These are phyloP conservation scores for Paramormyrops kingsleyae DNA, from an alignment of 2,113 vertebrate species.

Conservation along the genomic window DNA sequence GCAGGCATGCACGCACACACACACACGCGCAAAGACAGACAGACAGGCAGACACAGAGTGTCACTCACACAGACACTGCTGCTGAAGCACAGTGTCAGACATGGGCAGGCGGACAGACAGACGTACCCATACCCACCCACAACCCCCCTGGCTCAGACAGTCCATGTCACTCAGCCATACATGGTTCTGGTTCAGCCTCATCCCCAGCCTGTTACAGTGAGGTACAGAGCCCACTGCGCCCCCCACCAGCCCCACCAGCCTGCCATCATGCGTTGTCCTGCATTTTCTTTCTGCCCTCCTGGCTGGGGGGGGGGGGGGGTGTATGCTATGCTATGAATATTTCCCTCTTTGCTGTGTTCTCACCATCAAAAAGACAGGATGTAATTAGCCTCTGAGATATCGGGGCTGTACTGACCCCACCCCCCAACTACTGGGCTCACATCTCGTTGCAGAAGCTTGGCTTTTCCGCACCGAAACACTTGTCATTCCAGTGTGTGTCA, in stretches of 20 bases:
- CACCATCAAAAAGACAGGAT: not conserved
- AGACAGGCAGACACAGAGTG: not conserved
- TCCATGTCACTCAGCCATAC: not conserved
- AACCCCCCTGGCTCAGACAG: not conserved
- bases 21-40: not conserved
- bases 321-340: not conserved
- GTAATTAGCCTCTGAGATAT: not conserved
- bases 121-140: not conserved
- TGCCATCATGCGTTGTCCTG: constrained; percentile 35
- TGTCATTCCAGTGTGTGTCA: not conserved
- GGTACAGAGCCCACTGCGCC: not conserved
- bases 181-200: not conserved
- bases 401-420: not conserved
- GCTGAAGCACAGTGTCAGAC: not conserved
- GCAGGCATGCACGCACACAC: not conserved
- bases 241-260: constrained; percentile 35
- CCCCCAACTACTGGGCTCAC: not conserved
- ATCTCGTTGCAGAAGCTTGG: not conserved
- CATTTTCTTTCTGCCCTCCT: constrained; percentile 36
- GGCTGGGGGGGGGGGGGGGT: not conserved
- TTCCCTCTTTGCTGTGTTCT: not conserved
- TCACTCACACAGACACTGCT: not conserved
- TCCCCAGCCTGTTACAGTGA: not conserved
- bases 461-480: not conserved
- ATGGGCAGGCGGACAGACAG: not conserved